A percentile compares a stretch with the other conserved stretches of the same genome.
Evolutionary conservation across 2,888 invertebrate species (phyloP).

Genomic region (Drosophila basisetae): DNA sequence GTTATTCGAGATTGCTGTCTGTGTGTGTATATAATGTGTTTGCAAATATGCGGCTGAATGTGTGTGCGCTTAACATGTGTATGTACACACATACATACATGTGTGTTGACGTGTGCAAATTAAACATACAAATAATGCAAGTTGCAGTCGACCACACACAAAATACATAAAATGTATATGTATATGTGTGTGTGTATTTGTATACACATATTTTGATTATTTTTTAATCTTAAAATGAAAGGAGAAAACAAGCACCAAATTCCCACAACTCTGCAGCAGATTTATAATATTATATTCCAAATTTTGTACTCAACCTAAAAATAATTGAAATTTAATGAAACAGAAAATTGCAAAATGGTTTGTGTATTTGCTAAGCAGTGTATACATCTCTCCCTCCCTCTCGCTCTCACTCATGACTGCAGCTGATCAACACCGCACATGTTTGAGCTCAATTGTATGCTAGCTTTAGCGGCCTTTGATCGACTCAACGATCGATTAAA

Average conservation of each 20-base stretch:
- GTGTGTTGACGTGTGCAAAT: not conserved
- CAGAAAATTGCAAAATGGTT: not conserved
- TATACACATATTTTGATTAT: not conserved
- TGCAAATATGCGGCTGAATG: not conserved
- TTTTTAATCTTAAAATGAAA: not conserved
- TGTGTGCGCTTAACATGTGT: not conserved
- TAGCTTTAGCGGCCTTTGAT: not conserved
- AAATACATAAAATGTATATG: not conserved
- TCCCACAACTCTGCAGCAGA: not conserved
- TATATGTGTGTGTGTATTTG: not conserved
- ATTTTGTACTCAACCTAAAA: not conserved
- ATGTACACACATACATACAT: not conserved
- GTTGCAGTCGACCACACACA: not conserved
- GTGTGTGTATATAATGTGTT: not conserved
- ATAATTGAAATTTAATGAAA: not conserved
- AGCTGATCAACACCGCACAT: not conserved
- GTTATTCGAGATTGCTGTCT: not conserved
- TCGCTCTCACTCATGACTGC: not conserved
- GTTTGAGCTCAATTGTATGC: not conserved
- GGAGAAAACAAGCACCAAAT: not conserved
- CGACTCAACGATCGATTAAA: not conserved
- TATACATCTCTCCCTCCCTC: not conserved
- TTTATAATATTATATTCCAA: not conserved
- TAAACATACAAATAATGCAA: not conserved
- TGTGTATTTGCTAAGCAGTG: not conserved